Base-by-base conservation (phyloP, 2,888 invertebrate species). In the Clunio marinus region DNA sequence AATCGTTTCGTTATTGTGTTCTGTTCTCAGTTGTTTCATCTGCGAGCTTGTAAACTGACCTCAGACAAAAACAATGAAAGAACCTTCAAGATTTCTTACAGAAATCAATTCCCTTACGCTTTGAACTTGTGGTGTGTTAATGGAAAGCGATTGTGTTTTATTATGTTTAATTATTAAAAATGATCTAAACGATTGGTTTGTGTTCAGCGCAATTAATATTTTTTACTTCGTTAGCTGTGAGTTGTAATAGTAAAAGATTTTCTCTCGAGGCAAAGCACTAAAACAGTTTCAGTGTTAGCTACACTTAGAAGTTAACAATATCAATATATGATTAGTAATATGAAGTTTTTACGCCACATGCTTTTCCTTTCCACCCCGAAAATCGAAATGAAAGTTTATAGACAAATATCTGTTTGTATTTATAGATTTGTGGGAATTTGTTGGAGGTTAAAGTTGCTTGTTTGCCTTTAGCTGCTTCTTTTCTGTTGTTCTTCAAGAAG, bases 111-210 rank as follows among this genome's bases (percentile, higher is more conserved):
- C 41, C 13, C n/a, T 32, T 13, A 13, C 5, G 13, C 35, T 32
- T 13, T 32, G 35, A 32, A 41, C 41, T 41, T 13, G 15, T 7
- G 41, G 13, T 4, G 7, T 41, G 41, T 15, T 41, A 41, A 41
- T 41, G 15, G 41, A 41, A 41, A 13, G 41, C 13, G 41, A 41
- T 41, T 32, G 35, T 32, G 13, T 32, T 32, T 32, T 32, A 27
- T 25, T 20, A 20, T 17, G 59, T 13, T 24, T 62, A 35, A 62
- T 62, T 62, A 45, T 62, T 62, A 62, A 62, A 62, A 62, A 62
- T 62, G 62, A 62, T 62, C 62, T 62, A 37, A 60, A 24, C 41
- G 37, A 60, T 60, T 60, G 60, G 41, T 4, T n/a, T 15, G 13
- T 41, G 41, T 41, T 41, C 41, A 15, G 3, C n/a, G 41, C 13